phyloP scores from a whole-genome alignment of 2,797 vertebrate species.

The Lycodopsis pacificus region DNA sequence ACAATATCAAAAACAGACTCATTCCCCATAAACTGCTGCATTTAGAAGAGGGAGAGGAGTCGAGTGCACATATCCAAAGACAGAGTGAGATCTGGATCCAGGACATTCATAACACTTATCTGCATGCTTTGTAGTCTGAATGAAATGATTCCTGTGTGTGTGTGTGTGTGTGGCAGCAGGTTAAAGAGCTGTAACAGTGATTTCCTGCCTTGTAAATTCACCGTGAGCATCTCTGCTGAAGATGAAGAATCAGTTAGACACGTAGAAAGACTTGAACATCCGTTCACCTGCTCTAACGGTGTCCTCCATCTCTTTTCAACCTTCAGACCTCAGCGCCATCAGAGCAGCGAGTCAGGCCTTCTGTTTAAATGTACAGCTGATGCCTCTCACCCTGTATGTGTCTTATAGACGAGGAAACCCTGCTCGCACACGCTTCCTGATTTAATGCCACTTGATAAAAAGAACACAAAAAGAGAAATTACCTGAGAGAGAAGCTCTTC shows the following conservation, averaged over 20 bases:
- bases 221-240: background rate
- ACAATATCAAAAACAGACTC: background rate
- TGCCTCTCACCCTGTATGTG: background rate
- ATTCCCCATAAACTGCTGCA: background rate
- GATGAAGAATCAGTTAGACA: background rate
- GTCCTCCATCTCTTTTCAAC: background rate
- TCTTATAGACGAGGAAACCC: background rate
- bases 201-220: background rate
- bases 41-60: background rate
- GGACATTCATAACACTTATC: background rate
- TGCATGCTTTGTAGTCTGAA: background rate
- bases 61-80: background rate
- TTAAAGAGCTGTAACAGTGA: background rate
- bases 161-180: too few relatives aligned
- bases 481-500: slow-evolving; percentile 52
- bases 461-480: slow-evolving; percentile 24
- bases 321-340: background rate
- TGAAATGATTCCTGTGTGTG: background rate
- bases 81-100: background rate
- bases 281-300: slow-evolving; percentile 9
- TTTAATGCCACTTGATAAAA: slow-evolving; percentile 34
- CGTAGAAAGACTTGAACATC: background rate
- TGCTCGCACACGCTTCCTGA: slow-evolving; percentile 13
- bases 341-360: too few relatives aligned
- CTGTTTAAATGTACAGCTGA: background rate